Evolutionary conservation across 1,140 invertebrate species (phyloP).

Genomic region (Orchesella cincta): DNA sequence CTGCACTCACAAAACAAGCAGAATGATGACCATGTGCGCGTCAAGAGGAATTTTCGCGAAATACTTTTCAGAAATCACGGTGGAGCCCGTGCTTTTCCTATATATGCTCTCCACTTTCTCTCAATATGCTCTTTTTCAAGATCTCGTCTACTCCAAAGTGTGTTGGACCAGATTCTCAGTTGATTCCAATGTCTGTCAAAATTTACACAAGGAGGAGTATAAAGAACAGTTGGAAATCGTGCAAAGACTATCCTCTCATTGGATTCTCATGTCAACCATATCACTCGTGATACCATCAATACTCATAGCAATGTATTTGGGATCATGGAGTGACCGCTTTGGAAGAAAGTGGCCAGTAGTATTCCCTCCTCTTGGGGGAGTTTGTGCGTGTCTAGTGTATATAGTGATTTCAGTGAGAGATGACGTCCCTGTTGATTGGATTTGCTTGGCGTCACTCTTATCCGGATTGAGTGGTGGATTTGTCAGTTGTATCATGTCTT

Average conservation of each 20-base stretch:
- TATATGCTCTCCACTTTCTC: slow-evolving; percentile 59
- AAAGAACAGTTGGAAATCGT: slow-evolving; percentile 52
- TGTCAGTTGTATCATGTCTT: slow-evolving; percentile 56
- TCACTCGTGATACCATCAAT: slow-evolving; percentile 57
- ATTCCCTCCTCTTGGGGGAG: slow-evolving; percentile 57
- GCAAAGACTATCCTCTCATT: slow-evolving; percentile 55
- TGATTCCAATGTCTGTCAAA: slow-evolving; percentile 51
- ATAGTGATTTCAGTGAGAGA: slow-evolving; percentile 56
- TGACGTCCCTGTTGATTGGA: slow-evolving; percentile 52
- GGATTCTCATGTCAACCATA: slow-evolving; percentile 56
- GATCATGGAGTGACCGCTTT: slow-evolving; percentile 57
- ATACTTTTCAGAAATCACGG: slow-evolving; percentile 47
- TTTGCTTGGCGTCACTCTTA: slow-evolving; percentile 56
- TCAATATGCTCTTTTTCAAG: slow-evolving; percentile 58
- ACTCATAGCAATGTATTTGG: slow-evolving; percentile 53
- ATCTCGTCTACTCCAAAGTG: slow-evolving; percentile 58
- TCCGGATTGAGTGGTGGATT: slow-evolving; percentile 58
- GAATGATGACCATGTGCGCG: slow-evolving; percentile 6
- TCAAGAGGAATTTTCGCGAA: neutral
- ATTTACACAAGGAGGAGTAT: slow-evolving; percentile 51
- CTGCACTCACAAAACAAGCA: neutral
- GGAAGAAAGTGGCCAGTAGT: slow-evolving; percentile 58
- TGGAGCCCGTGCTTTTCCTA: slow-evolving; percentile 61
- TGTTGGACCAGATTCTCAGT: slow-evolving; percentile 51
- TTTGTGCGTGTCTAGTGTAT: slow-evolving; percentile 55